phyloP scores from a whole-genome alignment of 2,888 invertebrate species.

The Tenthredo amoena region DNA sequence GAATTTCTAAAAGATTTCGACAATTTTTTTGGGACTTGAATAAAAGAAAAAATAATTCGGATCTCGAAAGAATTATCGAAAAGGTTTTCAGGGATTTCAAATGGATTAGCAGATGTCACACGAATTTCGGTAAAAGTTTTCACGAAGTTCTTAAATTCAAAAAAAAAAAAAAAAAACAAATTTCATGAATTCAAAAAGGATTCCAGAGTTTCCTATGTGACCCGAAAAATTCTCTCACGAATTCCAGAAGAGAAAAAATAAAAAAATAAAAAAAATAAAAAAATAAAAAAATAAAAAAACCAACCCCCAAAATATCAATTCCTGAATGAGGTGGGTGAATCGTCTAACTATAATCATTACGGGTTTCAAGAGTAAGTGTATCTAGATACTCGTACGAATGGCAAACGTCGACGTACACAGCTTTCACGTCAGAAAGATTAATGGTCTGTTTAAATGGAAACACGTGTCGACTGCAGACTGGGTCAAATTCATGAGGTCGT shows the following conservation, averaged over 20 bases:
- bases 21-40: neutral
- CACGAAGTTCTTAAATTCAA: too few species aligned
- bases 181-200: too few species aligned
- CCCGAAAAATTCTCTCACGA: too few species aligned
- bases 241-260: too few species aligned
- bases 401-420: neutral
- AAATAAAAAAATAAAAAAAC: neutral
- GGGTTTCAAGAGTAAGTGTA: neutral
- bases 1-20: neutral
- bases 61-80: too few species aligned
- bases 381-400: neutral
- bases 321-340: neutral
- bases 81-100: neutral
- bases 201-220: too few species aligned
- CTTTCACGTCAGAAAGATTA: constrained; percentile 2
- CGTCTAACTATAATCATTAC: neutral
- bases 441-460: constrained; percentile 38
- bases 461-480: constrained; percentile 37
- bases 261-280: too few species aligned
- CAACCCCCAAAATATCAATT: neutral
- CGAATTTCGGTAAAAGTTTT: too few species aligned
- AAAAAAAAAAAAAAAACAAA: too few species aligned
- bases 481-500: constrained; percentile 39
- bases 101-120: too few species aligned
- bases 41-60: too few species aligned